These are phyloP conservation scores for Auanema freiburgensis DNA, from an alignment of 2,888 invertebrate species.

Conservation along the genomic window DNA sequence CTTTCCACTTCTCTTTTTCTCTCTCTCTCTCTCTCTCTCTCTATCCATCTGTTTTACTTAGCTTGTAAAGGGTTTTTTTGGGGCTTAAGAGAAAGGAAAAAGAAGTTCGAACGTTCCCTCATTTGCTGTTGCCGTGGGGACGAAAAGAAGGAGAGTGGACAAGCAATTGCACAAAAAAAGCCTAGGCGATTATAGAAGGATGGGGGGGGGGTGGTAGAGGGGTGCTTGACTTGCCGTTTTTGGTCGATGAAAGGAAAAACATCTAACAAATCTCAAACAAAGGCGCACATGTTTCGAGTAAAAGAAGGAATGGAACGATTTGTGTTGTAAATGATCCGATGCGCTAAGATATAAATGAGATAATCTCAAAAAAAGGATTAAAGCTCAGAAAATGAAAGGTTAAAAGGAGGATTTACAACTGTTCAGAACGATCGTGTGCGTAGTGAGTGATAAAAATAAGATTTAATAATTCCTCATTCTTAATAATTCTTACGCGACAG, in stretches of 20 bases:
- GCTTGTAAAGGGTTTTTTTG: background rate
- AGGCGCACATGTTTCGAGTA: background rate
- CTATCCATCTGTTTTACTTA: too few species aligned
- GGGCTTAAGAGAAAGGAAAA: background rate
- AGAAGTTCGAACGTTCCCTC: background rate
- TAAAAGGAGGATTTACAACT: constrained; percentile 19
- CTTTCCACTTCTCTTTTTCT: too few species aligned
- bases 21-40: too few species aligned
- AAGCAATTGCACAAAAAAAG: constrained; percentile 2
- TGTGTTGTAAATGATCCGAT: constrained; percentile 2
- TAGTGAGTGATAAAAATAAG: constrained; percentile 22
- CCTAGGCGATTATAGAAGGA: background rate
- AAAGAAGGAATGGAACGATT: background rate
- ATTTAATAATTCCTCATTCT: too few species aligned
- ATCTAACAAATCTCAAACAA: background rate
- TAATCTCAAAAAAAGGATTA: constrained; percentile 1
- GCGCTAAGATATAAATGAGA: background rate
- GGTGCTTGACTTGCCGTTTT: background rate
- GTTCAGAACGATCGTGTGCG: constrained; percentile 23
- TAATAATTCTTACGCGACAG: background rate
- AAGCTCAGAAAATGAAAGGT: constrained; percentile 2
- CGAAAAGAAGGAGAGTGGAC: constrained; percentile 4
- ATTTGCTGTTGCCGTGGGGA: background rate
- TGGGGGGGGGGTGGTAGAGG: background rate
- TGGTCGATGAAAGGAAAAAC: background rate